Evolutionary conservation across 2,888 invertebrate genomes (phyloP), one percentile per base, ranked within the genome.

Genomic region (Lycia hirtaria): DNA sequence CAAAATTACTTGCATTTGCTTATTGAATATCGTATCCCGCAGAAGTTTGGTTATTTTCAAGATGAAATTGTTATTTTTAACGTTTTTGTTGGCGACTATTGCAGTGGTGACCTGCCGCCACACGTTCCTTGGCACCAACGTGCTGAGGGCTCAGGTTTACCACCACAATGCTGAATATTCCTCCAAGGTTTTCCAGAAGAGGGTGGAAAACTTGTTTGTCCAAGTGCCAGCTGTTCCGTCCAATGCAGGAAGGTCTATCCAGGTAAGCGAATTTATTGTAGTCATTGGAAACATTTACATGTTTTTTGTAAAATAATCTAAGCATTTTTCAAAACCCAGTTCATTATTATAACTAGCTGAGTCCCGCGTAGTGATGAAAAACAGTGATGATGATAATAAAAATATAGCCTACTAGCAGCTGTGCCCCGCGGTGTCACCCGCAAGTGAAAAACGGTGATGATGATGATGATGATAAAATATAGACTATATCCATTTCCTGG

Each of bases 81-180:
- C 63, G 0, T 65, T 78, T 35, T 28, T 81, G 12, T 48, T 83
- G 0, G 70, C 73, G 0, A 62, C 58, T 0, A 47, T 82, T 0
- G 76, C 78, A 0, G 53, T 76, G 4, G 82, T 79, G 1, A 75
- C 85, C 48, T 78, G 86, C 64, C 56, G 62, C 0, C 81, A 87
- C 50, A 78, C 79, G 0, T 88, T 88, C 45, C 20, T 85, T 24
- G 88, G 88, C 0, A 85, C 85, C 0, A 88, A 68, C 59, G 76
- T 86, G 0, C 30, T 53, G 1, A 70, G 82, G n/a, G 75, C 76
- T 0, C 1, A 78, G 43, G 69, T 83, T 0, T 80, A 75, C 28
- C 81, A 84, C 15, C 67, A 71, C 2, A 60, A 67, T 3, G 75
- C 61, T 0, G 54, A 78, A 7, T 82, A 71, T 41, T 58, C 65